A percentile compares a stretch with the other conserved stretches of the same genome.
Evolutionary conservation across 1,140 invertebrate genomes (phyloP).

Genomic region (Mamestra configurata): DNA sequence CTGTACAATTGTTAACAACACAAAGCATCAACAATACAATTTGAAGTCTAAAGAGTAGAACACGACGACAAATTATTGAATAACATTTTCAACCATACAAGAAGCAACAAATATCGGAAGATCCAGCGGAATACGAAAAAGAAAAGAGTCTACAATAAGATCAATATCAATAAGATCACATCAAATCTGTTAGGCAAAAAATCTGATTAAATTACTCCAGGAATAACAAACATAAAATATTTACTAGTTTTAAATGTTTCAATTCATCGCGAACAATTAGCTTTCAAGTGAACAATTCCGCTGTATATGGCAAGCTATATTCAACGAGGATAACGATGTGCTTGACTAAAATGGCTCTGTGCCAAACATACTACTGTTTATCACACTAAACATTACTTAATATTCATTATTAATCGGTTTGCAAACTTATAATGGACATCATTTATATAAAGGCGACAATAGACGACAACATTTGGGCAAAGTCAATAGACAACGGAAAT

Average conservation of each 20-base stretch:
- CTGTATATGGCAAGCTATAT: slow-evolving; percentile 33
- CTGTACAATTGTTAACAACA: not conserved
- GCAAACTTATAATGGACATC: not conserved
- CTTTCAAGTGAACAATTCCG: slow-evolving; percentile 33
- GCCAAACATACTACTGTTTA: slow-evolving; percentile 31
- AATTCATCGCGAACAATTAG: slow-evolving; percentile 12
- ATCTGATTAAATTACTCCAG: too few species aligned
- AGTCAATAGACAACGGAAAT: slow-evolving; percentile 3
- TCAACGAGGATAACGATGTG: slow-evolving; percentile 11
- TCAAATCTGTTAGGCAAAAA: too few species aligned
- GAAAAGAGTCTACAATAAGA: too few species aligned
- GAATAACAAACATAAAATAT: not conserved
- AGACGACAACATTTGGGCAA: not conserved
- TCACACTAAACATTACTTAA: not conserved
- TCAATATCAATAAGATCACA: too few species aligned
- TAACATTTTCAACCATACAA: not conserved
- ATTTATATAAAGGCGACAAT: not conserved
- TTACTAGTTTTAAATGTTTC: not conserved
- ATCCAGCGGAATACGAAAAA: too few species aligned
- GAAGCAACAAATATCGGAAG: not conserved
- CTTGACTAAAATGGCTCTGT: slow-evolving; percentile 38
- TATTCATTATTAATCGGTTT: slow-evolving; percentile 8
- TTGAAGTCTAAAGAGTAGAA: not conserved
- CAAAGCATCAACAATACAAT: not conserved
- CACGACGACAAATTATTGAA: not conserved